A percentile compares a stretch with the other conserved stretches of the same genome.
These are phyloP conservation scores for Kryptolebias marmoratus DNA, from an alignment of 2,113 vertebrate species.

Conservation along the genomic window DNA sequence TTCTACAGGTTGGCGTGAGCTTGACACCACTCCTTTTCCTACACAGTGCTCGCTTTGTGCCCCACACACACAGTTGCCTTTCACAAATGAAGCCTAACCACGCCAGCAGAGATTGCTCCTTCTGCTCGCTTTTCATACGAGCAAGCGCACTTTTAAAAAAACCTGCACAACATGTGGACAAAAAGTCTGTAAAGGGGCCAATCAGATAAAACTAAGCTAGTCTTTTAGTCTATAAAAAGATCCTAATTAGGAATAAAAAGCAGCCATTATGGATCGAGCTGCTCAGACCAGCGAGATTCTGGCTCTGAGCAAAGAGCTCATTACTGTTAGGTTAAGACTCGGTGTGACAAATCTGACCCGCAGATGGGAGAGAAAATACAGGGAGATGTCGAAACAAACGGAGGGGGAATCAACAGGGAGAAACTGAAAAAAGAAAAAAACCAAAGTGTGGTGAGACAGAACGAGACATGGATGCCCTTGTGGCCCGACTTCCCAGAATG, in stretches of 20 bases:
- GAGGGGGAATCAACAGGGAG: conserved; percentile 36
- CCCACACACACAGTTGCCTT: conserved; percentile 68
- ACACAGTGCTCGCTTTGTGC: conserved; percentile 76
- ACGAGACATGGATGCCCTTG: conserved; percentile 66
- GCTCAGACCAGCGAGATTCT: conserved; percentile 31
- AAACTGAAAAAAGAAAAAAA: conserved; percentile 26
- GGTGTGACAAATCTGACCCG: conserved; percentile 41
- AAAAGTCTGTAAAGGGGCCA: conserved; percentile 60
- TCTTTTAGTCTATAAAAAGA: conserved; percentile 46
- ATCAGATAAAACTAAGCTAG: conserved; percentile 57
- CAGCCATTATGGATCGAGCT: conserved; percentile 37
- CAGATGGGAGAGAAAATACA: conserved; percentile 28
- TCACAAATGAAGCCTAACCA: conserved; percentile 56
- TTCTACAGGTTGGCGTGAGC: conserved; percentile 59
- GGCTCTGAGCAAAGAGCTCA: conserved; percentile 47
- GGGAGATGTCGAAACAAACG: conserved; percentile 44
- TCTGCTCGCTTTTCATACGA: conserved; percentile 26
- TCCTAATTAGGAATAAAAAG: conserved; percentile 39
- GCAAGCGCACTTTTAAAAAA: conserved; percentile 32
- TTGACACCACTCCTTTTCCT: conserved; percentile 55
- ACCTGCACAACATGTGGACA: conserved; percentile 24
- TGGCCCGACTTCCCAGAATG: conserved; percentile 75
- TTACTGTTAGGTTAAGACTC: conserved; percentile 41
- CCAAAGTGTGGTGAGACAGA: conserved; percentile 62
- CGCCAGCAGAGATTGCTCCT: conserved; percentile 28